These are phyloP conservation scores for Stenodera caucasica DNA, from an alignment of 2,888 invertebrate species.

Conservation along the genomic window DNA sequence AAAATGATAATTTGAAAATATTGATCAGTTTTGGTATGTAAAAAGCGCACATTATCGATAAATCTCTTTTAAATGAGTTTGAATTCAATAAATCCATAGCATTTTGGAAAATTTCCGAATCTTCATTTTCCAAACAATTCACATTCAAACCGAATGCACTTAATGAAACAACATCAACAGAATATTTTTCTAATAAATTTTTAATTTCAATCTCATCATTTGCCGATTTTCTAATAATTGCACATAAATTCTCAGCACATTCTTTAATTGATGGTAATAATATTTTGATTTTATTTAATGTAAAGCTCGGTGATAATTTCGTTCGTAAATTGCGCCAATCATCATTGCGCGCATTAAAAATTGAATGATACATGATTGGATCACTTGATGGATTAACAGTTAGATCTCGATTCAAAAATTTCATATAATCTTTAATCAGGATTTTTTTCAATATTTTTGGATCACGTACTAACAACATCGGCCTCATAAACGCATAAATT, in stretches of 20 bases:
- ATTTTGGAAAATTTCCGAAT: constrained; percentile 45
- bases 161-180: constrained; percentile 49
- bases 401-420: constrained; percentile 55
- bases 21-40: constrained; percentile 33
- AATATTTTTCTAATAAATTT: constrained; percentile 14
- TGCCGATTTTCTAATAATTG: constrained; percentile 27
- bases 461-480: constrained; percentile 53
- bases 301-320: constrained; percentile 59
- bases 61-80: constrained; percentile 28
- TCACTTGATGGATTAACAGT: constrained; percentile 52
- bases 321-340: constrained; percentile 58
- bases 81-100: constrained; percentile 41
- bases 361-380: constrained; percentile 50
- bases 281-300: constrained; percentile 58
- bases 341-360: constrained; percentile 54
- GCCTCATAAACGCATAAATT: constrained; percentile 55
- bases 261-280: constrained; percentile 57
- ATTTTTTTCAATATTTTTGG: constrained; percentile 55
- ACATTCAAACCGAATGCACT: constrained; percentile 52
- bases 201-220: constrained; percentile 9
- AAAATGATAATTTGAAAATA: constrained; percentile 35
- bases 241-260: constrained; percentile 44
- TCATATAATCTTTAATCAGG: constrained; percentile 55
- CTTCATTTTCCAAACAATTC: constrained; percentile 43
- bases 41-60: constrained; percentile 30